A percentile compares a stretch with the other conserved stretches of the same genome.
Evolutionary conservation across 2,888 invertebrate genomes (phyloP).

Genomic region (Sarcophaga caerulescens): DNA sequence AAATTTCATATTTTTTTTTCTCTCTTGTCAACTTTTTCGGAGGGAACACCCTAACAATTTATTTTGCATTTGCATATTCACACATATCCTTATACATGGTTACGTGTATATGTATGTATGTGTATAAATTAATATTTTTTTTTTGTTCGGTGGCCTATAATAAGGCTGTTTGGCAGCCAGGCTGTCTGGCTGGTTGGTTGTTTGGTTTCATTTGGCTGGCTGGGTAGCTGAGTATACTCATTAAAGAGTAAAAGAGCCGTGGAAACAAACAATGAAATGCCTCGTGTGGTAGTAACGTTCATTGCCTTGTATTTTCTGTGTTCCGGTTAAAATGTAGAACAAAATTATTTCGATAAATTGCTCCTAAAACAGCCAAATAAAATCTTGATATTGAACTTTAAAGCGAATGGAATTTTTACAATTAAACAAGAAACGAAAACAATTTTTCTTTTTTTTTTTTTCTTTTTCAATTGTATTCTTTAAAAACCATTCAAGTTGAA

Average conservation of each 20-base stretch:
- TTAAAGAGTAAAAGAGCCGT: conserved; percentile 42
- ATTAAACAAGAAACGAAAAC: background rate
- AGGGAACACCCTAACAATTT: conserved; percentile 19
- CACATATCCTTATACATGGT: background rate
- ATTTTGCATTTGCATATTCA: background rate
- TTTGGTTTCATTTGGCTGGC: background rate
- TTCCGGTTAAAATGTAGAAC: conserved; percentile 19
- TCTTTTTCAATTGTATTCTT: too few species aligned
- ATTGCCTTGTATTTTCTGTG: conserved; percentile 33
- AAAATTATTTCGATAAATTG: background rate
- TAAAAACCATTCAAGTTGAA: too few species aligned
- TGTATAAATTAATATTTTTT: background rate
- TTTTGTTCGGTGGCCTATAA: conserved; percentile 28
- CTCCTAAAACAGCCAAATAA: background rate
- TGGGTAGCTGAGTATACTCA: conserved; percentile 60
- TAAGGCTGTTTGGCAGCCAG: conserved; percentile 54
- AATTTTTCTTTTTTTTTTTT: too few species aligned
- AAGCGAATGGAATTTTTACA: background rate
- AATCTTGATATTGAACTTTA: conserved; percentile 29
- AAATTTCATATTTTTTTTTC: too few species aligned
- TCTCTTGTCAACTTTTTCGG: background rate
- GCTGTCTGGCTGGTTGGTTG: conserved; percentile 55
- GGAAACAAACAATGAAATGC: conserved; percentile 4
- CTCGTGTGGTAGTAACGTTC: conserved; percentile 18
- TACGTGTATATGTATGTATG: background rate